phyloP scores from a whole-genome alignment of 2,888 invertebrate species.

The Smittia sp. region DNA sequence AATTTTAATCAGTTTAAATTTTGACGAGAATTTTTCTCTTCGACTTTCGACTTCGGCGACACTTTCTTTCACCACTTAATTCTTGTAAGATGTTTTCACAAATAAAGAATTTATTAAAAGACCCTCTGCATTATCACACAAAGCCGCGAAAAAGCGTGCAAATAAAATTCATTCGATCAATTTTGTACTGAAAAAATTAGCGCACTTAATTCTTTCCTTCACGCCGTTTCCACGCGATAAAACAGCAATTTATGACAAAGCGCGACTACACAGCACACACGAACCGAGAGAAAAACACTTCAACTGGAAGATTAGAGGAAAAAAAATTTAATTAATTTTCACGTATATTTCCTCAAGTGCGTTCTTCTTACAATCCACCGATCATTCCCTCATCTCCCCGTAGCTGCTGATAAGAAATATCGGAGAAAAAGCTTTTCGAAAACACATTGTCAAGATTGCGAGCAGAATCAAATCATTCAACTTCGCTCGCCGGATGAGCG shows the following conservation, averaged over 20 bases:
- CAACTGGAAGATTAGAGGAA: background rate
- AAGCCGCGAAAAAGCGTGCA: too few relatives aligned
- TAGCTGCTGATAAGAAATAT: background rate
- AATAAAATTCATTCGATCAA: too few relatives aligned
- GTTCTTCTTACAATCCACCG: background rate
- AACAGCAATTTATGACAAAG: conserved; percentile 2
- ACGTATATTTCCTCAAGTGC: conserved; percentile 10
- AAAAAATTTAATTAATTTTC: conserved; percentile 14
- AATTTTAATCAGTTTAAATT: conserved; percentile 33
- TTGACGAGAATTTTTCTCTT: background rate
- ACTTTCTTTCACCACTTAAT: background rate
- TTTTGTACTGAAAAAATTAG: background rate
- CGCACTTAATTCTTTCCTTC: background rate
- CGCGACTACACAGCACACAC: background rate
- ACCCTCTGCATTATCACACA: too few relatives aligned
- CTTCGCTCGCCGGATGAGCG: background rate
- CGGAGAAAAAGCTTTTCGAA: background rate
- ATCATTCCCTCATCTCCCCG: background rate
- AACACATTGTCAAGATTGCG: background rate
- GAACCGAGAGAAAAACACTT: conserved; percentile 1
- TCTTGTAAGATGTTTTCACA: conserved; percentile 10
- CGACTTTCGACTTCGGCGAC: background rate
- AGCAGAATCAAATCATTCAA: conserved; percentile 5
- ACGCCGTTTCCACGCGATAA: background rate
- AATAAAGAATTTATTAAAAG: background rate